Base-by-base conservation (phyloP, 2,113 vertebrate genomes). In the Alosa alosa region DNA sequence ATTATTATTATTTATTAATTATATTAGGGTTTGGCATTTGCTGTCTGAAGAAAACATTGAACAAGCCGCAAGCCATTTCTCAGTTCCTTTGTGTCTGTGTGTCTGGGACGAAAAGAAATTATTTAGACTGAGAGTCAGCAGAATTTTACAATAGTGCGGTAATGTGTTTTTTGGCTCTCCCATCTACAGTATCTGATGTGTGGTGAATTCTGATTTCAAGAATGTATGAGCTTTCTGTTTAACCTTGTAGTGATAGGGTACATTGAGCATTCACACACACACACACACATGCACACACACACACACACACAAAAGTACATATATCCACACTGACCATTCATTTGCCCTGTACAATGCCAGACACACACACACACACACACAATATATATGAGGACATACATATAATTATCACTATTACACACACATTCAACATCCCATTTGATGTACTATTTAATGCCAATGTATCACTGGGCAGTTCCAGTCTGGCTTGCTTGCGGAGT, bases 1-100 rank as follows among this genome's bases (percentile, higher is more conserved):
- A 47, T 87, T 41, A 41, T 41, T 41, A n/a, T n/a, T 41, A 41
- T 41, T 41, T 41, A 2, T 41, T 41, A 92, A 49, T 49, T 60
- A 94, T 94, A 91, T 93, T 90, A 92, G 92, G 88, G 81, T 86
- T 83, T 84, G 45, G 84, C 86, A 89, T 36, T 86, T 88, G 81
- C 88, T 87, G 87, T 89, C 89, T 86, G 90, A 88, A 52, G 87
- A 83, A 91, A 85, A 90, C 84, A 89, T 87, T 82, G 89, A 82
- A 82, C 87, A 84, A 84, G 84, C 60, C 89, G 90, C 83, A 91
- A 89, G 81, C 90, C 86, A 84, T 86, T 92, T 91, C 90, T 89
- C 55, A 78, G 84, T 83, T 50, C 81, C 82, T 60, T 44, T 91
- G 92, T 91, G 90, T 90, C 86, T 88, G 88, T 89, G 36, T 9